Evolutionary conservation across 2,113 vertebrate genomes (phyloP).

Genomic region (Megatriorchis doriae): DNA sequence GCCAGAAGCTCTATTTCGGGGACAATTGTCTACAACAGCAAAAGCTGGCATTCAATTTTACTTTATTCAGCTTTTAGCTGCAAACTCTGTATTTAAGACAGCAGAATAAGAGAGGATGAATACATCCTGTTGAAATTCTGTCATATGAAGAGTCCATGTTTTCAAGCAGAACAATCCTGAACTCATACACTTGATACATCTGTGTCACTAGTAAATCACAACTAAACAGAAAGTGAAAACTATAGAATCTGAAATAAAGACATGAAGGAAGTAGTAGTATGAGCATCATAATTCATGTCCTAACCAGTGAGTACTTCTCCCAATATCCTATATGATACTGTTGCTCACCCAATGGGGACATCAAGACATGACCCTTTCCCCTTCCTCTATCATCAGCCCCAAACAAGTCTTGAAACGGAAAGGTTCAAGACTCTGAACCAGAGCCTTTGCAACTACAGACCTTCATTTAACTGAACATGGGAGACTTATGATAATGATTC

Average conservation of each 20-base stretch:
- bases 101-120: background rate
- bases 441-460: background rate
- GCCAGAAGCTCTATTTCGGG: background rate
- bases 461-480: background rate
- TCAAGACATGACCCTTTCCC: background rate
- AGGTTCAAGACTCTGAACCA: background rate
- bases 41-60: background rate
- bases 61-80: background rate
- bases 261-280: background rate
- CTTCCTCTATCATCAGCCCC: background rate
- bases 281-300: accelerated
- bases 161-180: background rate
- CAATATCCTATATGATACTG: background rate
- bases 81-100: background rate
- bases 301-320: background rate
- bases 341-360: background rate
- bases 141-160: background rate
- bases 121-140: background rate
- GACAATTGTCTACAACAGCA: background rate
- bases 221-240: background rate
- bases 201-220: background rate
- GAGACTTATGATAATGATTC: background rate
- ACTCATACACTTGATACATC: background rate
- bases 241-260: background rate
- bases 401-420: background rate